Evolutionary conservation across 2,888 invertebrate species (phyloP), one percentile per base, ranked within the genome.

Genomic region (Neria commutata): DNA sequence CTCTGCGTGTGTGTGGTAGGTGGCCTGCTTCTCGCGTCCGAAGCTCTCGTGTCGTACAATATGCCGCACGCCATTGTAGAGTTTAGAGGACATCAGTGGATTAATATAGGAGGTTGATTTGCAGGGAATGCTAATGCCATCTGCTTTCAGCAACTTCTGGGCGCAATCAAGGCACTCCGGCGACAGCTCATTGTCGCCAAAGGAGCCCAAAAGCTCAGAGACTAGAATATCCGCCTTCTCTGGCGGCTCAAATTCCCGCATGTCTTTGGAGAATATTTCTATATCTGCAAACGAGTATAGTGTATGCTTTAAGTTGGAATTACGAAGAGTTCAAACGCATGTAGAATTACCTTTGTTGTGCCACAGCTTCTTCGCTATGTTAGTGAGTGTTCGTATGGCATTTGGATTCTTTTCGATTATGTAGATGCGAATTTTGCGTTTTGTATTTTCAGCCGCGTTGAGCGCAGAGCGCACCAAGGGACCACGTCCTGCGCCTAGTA

Each of bases 351-450:
- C 80, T 65, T 87, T 84, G 54, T 88, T 87, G 16, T 86, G 85
- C 94, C 94, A 95, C 60, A 91, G 85, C 70, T 91, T 91, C 47
- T 88, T 85, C 51, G 90, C 88, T 72, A 91, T 86, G 11, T 91
- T 89, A 42, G 87, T 86, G 21, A 94, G 82, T 66, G 95, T 94
- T 49, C 93, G 89, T 37, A 98, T 88, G 29, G 99, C 98, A 83
- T 94, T 95, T 0, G 95, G 94, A 85, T 99, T 99, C 81, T 99
- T 99, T 81, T 99, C 99, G 4, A 99, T 92, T 6, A 97, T 98
- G 81, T 94, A 95, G 10, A 98, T 86, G 80, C 90, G 90, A 3
- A 96, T 86, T 79, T 87, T 86, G 25, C 88, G 85, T 34, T 88
- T 85, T 0, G 92, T 88, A 66, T 89, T 86, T 67, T 87, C 82